Evolutionary conservation across 1,140 invertebrate species (phyloP), one percentile per base, ranked within the genome.

Genomic region (Achatina immaculata): DNA sequence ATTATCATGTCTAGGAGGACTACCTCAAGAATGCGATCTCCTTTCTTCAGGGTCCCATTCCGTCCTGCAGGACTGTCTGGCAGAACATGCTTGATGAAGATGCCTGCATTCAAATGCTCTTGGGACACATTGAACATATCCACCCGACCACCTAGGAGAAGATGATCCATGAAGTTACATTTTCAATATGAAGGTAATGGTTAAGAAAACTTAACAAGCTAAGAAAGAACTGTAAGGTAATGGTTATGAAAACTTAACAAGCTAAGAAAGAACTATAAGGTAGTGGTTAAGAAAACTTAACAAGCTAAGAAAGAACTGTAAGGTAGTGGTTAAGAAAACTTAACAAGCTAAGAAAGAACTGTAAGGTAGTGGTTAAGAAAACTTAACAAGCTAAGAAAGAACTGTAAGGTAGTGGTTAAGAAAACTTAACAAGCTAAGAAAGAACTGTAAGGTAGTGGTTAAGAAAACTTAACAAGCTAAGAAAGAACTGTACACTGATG

Each of bases 1-100:
- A n/a, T n/a, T n/a, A n/a, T n/a, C n/a, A n/a, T n/a, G n/a, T n/a
- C n/a, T n/a, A n/a, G n/a, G n/a, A n/a, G n/a, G n/a, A n/a, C n/a
- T 81, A 92, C 92, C 87, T 92, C 90, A 14, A 93, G 83, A 62
- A 93, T 93, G 58, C 93, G 81, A 85, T 93, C 93, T 11, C 93
- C 93, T 81, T 92, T 93, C 93, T 97, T 97, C 38, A 99, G 92
- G 84, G 95, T 94, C 42, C 95, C 96, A 86, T 95, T 95, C 86
- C 94, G 93, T 55, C 96, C 97, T 7, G 98, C 98, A n/a, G 98
- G 97, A 93, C 97, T 99, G 82, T 97, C 94, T 3, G 95, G 94
- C 45, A 99, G 93, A 14, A 99, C 97, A 90, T 98, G 97, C 92
- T 99, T 99, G 85, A 99, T 98, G 90, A 99, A 99, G 87, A 99